These are phyloP conservation scores for Drosophila prolongata DNA, from an alignment of 2,888 invertebrate species.

Conservation along the genomic window DNA sequence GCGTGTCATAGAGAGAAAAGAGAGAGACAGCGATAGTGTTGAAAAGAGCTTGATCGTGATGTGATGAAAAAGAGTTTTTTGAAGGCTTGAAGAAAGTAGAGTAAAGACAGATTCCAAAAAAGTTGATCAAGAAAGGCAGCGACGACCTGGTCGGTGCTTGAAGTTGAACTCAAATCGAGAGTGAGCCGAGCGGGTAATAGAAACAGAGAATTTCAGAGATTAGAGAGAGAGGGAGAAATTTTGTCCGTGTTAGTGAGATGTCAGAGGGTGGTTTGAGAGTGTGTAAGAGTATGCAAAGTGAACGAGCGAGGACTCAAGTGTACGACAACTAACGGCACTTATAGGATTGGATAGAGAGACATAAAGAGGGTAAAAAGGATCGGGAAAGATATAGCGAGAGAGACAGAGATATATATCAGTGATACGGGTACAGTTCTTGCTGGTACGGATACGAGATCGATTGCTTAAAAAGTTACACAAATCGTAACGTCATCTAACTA, in stretches of 20 bases:
- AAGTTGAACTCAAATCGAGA: slow-evolving; percentile 4
- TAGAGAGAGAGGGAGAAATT: slow-evolving; percentile 11
- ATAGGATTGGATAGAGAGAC: slow-evolving; percentile 22
- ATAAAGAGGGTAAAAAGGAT: slow-evolving; percentile 17
- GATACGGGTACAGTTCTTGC: slow-evolving; percentile 38
- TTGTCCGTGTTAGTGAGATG: not conserved
- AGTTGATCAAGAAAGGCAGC: slow-evolving; percentile 12
- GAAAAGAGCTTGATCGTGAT: slow-evolving; percentile 3
- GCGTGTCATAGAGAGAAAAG: slow-evolving; percentile 18
- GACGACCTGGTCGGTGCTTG: slow-evolving; percentile 14
- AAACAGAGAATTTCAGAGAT: slow-evolving; percentile 17
- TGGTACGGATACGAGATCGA: slow-evolving; percentile 43
- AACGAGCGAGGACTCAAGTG: slow-evolving; percentile 63
- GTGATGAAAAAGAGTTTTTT: slow-evolving; percentile 9
- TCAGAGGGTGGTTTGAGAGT: slow-evolving; percentile 13
- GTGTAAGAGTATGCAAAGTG: slow-evolving; percentile 57
- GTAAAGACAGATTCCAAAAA: slow-evolving; percentile 2
- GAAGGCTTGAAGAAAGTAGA: not conserved
- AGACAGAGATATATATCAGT: slow-evolving; percentile 28
- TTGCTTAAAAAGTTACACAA: slow-evolving; percentile 51
- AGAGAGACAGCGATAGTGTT: slow-evolving; percentile 17
- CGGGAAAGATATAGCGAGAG: slow-evolving; percentile 20
- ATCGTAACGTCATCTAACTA: slow-evolving; percentile 64
- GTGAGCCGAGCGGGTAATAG: slow-evolving; percentile 10
- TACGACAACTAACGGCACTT: slow-evolving; percentile 60